phyloP scores from a whole-genome alignment of 2,113 vertebrate species.

The Pterocles orientalis region DNA sequence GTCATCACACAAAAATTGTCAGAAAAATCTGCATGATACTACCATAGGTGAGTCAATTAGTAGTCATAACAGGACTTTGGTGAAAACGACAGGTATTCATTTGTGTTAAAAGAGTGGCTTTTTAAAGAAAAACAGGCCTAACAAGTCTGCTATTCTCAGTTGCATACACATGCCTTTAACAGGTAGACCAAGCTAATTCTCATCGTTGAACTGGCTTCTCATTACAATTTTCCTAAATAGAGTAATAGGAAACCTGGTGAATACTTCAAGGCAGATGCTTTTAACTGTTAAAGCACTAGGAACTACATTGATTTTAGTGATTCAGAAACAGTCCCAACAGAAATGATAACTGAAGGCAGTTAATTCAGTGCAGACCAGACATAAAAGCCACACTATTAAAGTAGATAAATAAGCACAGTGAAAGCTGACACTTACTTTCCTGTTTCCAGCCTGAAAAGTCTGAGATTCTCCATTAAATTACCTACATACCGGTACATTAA shows the following conservation, averaged over 20 bases:
- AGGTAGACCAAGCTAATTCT: not conserved
- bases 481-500: not conserved
- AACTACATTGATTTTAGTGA: not conserved
- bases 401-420: not conserved
- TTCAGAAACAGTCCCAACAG: not conserved
- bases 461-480: not conserved
- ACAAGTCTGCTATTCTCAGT: not conserved
- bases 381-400: not conserved
- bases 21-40: not conserved
- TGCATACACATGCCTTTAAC: not conserved
- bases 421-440: not conserved
- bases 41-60: not conserved
- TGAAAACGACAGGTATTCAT: not conserved
- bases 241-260: not conserved
- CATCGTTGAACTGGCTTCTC: conserved; percentile 53
- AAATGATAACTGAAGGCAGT: not conserved
- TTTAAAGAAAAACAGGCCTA: conserved; percentile 17
- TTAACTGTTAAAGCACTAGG: not conserved
- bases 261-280: not conserved
- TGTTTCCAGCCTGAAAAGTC: not conserved
- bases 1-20: not conserved
- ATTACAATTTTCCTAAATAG: not conserved
- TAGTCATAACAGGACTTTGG: not conserved
- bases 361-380: not conserved
- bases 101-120: not conserved